Evolutionary conservation across 2,888 invertebrate species (phyloP), one percentile per base, ranked within the genome.

Genomic region (Cephus nigrinus): DNA sequence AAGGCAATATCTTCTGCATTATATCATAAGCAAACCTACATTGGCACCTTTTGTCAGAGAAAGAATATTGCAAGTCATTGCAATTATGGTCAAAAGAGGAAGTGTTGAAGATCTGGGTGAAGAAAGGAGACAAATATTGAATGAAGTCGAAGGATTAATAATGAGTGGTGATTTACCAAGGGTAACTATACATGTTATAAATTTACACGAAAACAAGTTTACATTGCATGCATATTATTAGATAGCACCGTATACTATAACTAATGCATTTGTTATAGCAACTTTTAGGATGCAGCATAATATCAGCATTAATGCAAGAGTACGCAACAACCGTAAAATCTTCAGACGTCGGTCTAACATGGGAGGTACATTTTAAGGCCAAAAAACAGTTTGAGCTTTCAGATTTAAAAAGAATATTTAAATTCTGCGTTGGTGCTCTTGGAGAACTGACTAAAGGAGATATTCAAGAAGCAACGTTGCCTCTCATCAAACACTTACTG

Each of bases 301-400:
- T 98, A 86, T 93, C 95, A 78, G 95, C 97, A 12, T 93, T 98
- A 74, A 95, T 98, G 93, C 96, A 97, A 92, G 98, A 98, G 91
- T 98, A 97, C 92, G 96, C 97, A 12, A 96, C 95, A 40, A 96
- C 97, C 5, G 95, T 96, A 1, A 95, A 97, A 88, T 96, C 97
- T 1, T 95, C 97, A 55, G 97, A 97, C 92, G 95, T 97, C 15
- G 97, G 97, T 11, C 92, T 98, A 75, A 95, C 97, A 72, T 98
- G 97, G 96, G 97, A 97, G 91, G 94, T 95, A 68, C 98, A 98
- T 92, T 95, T 96, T 86, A 94, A 95, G 88, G 95, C 96, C 40
- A 98, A 98, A 91, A 95, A 95, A 86, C 94, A 95, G 71, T 98
- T 98, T 92, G 97, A 98, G 93, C 94, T 93, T 33, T 93, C 94